Evolutionary conservation across 1,140 invertebrate species (phyloP), one percentile per base, ranked within the genome.

Genomic region (Drosophila ficusphila): DNA sequence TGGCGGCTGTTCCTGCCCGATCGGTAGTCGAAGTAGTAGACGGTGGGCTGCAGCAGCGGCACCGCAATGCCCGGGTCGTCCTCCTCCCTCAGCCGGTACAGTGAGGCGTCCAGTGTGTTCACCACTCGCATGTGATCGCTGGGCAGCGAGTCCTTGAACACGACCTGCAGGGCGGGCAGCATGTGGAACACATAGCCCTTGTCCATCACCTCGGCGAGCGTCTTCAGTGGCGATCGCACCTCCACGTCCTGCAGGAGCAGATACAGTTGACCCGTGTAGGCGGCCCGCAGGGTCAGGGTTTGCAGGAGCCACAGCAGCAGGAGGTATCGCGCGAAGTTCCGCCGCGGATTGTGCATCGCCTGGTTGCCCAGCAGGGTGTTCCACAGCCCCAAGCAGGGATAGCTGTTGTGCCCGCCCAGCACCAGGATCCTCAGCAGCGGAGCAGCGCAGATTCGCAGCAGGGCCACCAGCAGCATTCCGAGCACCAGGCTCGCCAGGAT

Each of bases 231-330:
- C 0, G 71, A 69, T 0, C 65, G 62, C 16, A 54, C 16, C 3
- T 76, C 62, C 2, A 57, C 76, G 47, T 91, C 90, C 68, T 90
- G 90, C 19, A 91, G 60, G 0, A 90, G 49, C 0, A 76, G 49
- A n/a, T 70, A 91, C 4, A 91, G 34, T 38, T 88, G 82, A 6
- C 90, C 90, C 0, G 74, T 76, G 44, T 90, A 91, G n/a, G 82
- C 90, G 27, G 76, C 75, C 1, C 90, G 69, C 12, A 91, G 12
- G 0, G 90, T 52, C n/a, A 90, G 36, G 2, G 79, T 81, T 21
- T 78, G 58, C 0, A 90, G 21, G 4, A 91, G 41, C 90, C 90
- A 91, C 11, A 86, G 0, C 0, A 53, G 18, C 7, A 91, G 53
- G 4, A 91, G 11, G 4, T 60, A 91, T 0, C 90, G 74, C 0